Evolutionary conservation across 2,888 invertebrate species (phyloP), one percentile per base, ranked within the genome.

Genomic region (Drosophila ezoana): DNA sequence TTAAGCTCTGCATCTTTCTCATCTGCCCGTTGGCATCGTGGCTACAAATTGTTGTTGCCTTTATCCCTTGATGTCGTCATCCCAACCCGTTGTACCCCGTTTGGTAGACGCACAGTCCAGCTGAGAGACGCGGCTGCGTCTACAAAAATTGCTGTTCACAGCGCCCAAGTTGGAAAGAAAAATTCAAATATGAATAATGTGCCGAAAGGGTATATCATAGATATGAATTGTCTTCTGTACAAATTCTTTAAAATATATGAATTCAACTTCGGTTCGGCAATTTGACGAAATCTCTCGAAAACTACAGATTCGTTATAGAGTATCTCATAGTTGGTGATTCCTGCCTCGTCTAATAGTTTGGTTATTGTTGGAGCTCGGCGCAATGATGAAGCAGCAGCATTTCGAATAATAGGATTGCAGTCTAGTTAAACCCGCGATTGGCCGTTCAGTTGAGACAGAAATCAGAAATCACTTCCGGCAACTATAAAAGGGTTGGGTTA

Each of bases 381-480:
- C 61, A 35, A 35, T 48, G 35, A 28, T 38, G 40, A 23, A 41
- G 37, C 47, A 47, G 33, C 44, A 56, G 13, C 41, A 44, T 45
- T 71, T 65, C 37, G 53, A 32, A 65, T 71, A 35, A 49, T 44
- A 16, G 20, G 51, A 11, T 37, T 38, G 44, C 20, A 49, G 56
- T 5, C 48, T 43, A 40, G 33, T 35, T 28, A 54, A 49, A n/a
- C 8, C n/a, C 0, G 59, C 70, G 47, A 57, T 63, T 69, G 52
- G 33, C 43, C 28, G 47, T 28, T 28, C 75, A 61, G 60, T 60
- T 49, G 64, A 80, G 53, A 63, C 78, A 81, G 69, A 76, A 84
- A 74, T 84, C 78, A 81, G 69, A 76, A 84, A 74, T 84, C 73
- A 81, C 85, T 87, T 83, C 83, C 83, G 87, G 67, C 60, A 56